Evolutionary conservation across 2,888 invertebrate genomes (phyloP).

Genomic region (Eretmocerus hayati): DNA sequence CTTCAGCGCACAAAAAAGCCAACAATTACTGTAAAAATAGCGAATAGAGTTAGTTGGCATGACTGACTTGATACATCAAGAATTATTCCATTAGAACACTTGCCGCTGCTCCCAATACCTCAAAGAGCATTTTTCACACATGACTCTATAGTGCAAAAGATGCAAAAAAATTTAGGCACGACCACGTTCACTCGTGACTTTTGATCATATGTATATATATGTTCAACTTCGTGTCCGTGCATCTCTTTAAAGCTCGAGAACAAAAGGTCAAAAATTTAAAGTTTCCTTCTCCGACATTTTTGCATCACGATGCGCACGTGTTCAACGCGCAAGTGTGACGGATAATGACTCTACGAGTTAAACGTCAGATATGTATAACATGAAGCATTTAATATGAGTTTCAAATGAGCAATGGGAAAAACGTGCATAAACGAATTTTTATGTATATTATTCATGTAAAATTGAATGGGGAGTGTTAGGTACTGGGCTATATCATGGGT

Average conservation of each 20-base stretch:
- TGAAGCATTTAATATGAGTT: too few species aligned
- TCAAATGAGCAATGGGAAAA: too few species aligned
- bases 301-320: background rate
- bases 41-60: too few species aligned
- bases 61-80: too few species aligned
- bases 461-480: too few species aligned
- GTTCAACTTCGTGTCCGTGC: constrained; percentile 12
- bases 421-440: too few species aligned
- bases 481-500: constrained; percentile 5
- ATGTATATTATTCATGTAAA: too few species aligned
- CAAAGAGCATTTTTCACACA: background rate
- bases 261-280: background rate
- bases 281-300: background rate
- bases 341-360: background rate
- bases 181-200: constrained; percentile 15
- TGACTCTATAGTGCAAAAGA: background rate
- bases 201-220: constrained; percentile 14
- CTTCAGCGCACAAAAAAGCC: too few species aligned
- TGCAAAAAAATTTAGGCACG: constrained; percentile 13
- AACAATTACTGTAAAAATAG: too few species aligned
- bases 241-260: constrained; percentile 12
- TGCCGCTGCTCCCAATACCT: background rate
- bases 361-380: background rate
- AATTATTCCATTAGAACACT: constrained; percentile 4
- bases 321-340: background rate